Evolutionary conservation across 1,140 invertebrate genomes (phyloP), one percentile per base, ranked within the genome.

Genomic region (Orchestia grillus): DNA sequence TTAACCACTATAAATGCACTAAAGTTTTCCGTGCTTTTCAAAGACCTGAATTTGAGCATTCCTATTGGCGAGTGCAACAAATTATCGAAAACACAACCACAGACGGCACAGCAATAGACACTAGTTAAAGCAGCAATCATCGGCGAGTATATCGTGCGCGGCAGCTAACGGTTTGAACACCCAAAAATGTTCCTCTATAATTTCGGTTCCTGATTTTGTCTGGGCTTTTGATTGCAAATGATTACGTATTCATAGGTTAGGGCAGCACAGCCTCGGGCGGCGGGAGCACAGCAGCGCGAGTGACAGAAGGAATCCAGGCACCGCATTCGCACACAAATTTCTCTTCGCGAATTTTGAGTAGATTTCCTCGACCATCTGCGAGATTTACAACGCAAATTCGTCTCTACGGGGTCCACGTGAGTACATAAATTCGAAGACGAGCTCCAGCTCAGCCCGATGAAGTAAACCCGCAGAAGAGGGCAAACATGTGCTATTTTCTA

Each of bases 181-280:
- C 40, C 43, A 94, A 94, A 94, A 94, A 94, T 94, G 43, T 47
- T 94, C 92, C 92, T 45, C 92, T 47, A 94, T 94, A 94, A 94
- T 94, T 94, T 94, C 92, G 92, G 92, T 94, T 44, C 44, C 92
- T 94, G 92, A 94, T 94, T 94, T 94, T 94, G 92, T 94, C 92
- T 40, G 92, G 44, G 92, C 92, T 94, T 94, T 94, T 94, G 92
- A 94, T 94, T 94, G 92, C 92, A 45, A 47, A 94, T 47, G 92
- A 94, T 94, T 94, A 94, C 92, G 92, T 94, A 94, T 94, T 94
- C 92, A 94, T 94, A 94, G 92, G 92, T 94, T 94, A 94, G 92
- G 44, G 44, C 43, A 47, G 92, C 44, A n/a, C 4, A 36, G 92
- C 88, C 88, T 44, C 28, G 88, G 43, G 88, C 62, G 62, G 28